phyloP scores from a whole-genome alignment of 1,140 invertebrate species.

The Potamilus streckersoni region DNA sequence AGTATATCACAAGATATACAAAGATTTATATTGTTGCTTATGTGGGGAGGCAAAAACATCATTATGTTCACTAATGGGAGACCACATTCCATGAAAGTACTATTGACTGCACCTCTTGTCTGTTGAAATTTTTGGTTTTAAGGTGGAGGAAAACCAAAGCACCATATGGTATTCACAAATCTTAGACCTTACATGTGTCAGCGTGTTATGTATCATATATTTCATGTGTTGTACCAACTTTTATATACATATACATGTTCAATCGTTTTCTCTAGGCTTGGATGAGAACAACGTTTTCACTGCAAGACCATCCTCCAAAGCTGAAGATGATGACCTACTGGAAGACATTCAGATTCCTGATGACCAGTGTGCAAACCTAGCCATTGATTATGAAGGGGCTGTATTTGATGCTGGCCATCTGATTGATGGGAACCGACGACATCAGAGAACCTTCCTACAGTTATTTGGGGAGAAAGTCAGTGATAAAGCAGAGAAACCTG shows the following conservation, averaged over 20 bases:
- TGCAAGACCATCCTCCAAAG: neutral
- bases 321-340: slow-evolving; percentile 79
- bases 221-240: neutral
- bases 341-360: slow-evolving; percentile 81
- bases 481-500: slow-evolving; percentile 72
- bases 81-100: no score
- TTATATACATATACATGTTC: slow-evolving; percentile 1
- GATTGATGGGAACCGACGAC: slow-evolving; percentile 33
- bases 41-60: no score
- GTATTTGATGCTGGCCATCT: slow-evolving; percentile 63
- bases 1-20: no score
- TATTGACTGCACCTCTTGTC: no score
- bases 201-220: neutral
- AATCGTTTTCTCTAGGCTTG: neutral
- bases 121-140: no score
- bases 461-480: slow-evolving; percentile 80
- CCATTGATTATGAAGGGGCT: slow-evolving; percentile 85
- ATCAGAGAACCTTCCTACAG: slow-evolving; percentile 76
- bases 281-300: neutral
- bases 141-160: neutral
- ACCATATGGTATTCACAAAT: neutral
- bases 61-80: no score
- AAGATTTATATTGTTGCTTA: no score
- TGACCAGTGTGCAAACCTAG: slow-evolving; percentile 81
- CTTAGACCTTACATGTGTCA: neutral